Conservation (phyloP, 2,888 invertebrate species). For the Altica lythri region DNA sequence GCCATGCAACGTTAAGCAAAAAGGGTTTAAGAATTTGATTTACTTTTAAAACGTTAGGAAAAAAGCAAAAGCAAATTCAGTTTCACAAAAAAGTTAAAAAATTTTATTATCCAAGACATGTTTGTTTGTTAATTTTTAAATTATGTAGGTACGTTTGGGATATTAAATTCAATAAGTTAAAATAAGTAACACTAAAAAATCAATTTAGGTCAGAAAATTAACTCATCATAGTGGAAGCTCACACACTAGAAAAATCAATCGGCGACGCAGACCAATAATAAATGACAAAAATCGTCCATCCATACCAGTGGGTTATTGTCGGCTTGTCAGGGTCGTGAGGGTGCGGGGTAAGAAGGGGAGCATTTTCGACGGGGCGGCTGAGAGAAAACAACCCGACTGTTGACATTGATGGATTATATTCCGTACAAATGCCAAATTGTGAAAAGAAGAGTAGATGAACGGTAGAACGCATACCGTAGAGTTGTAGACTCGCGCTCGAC, state of each 20-base stretch:
- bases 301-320: slow-evolving; percentile 58
- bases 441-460: slow-evolving; percentile 59
- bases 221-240: slow-evolving; percentile 54
- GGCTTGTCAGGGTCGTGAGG: slow-evolving; percentile 47
- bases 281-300: slow-evolving; percentile 60
- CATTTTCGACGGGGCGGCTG: slow-evolving; percentile 47
- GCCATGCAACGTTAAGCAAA: too few species aligned
- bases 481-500: slow-evolving; percentile 52
- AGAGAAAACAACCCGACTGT: slow-evolving; percentile 60
- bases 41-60: too few species aligned
- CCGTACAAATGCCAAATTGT: slow-evolving; percentile 62
- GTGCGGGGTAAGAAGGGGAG: slow-evolving; percentile 46
- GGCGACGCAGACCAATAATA: slow-evolving; percentile 56
- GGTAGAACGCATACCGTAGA: slow-evolving; percentile 52
- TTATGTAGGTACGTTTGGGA: too few species aligned
- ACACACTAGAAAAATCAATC: slow-evolving; percentile 57
- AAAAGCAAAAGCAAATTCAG: too few species aligned
- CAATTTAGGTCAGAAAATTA: slow-evolving; percentile 48
- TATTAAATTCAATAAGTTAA: too few species aligned
- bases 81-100: too few species aligned
- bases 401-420: slow-evolving; percentile 61
- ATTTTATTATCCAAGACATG: too few species aligned
- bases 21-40: too few species aligned
- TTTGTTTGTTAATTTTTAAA: too few species aligned
- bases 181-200: slow-evolving; percentile 16